Base-by-base conservation (phyloP, 2,113 vertebrate species). In the Malaclemys terrapin region DNA sequence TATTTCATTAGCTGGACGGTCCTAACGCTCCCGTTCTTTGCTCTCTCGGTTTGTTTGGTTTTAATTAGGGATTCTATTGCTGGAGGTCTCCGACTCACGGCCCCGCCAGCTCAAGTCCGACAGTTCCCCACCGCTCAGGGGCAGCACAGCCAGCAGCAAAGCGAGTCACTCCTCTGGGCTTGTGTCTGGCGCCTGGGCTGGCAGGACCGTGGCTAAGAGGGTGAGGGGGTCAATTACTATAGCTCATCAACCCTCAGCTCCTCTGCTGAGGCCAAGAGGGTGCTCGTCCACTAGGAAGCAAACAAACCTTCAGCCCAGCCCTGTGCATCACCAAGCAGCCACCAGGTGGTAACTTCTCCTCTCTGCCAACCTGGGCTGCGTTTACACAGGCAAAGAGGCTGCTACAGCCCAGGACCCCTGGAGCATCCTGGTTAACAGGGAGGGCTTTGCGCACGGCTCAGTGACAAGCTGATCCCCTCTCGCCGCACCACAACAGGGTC, bases 51-150 rank as follows among this genome's bases (percentile, higher is more conserved):
- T 50, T 84, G 75, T 95, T 95, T 54, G 95, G 80, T 93, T 94
- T 81, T 95, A 92, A 95, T 97, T 84, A 95, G 78, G 31, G 54
- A 45, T 52, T 80, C 62, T 84, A 80, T 56, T 69, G 87, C 85
- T 89, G 72, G 5, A 76, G 24, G 57, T 1, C 45, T 89, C 45
- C 83, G 16, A 50, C 5, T 57, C 19, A 47, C 75, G 49, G 38
- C 79, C 35, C 80, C 0, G 6, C 45, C 59, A 87, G n/a, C 20
- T 79, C 54, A 59, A 47, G 20, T n/a, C 4, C 7, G 54, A 24
- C 0, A 87, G 47, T 29, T 50, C 24, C 6, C 31, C 31, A 85
- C 10, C 20, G 45, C 83, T 38, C 35, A 38, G 14, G 29, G 8
- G 59, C 10, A 62, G 19, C 59, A 57, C 17, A 35, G 5, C 9